Evolutionary conservation across 2,797 vertebrate species (phyloP).

Genomic region (Myotis pilosus): DNA sequence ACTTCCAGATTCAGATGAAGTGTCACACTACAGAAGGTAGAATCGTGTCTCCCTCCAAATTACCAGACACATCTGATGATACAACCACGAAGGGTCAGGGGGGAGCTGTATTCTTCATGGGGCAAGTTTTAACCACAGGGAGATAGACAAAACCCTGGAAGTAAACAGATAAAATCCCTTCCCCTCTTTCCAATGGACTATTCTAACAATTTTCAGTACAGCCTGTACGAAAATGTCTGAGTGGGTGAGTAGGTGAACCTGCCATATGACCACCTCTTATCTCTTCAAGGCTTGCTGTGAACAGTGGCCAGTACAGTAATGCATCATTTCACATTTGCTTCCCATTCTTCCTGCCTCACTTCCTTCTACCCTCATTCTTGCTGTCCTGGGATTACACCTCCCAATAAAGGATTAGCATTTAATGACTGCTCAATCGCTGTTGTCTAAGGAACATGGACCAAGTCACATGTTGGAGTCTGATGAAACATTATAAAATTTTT

Average conservation of each 20-base stretch:
- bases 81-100: background rate
- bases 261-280: background rate
- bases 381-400: background rate
- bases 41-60: background rate
- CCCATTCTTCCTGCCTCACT: background rate
- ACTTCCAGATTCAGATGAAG: constrained; percentile 1
- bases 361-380: background rate
- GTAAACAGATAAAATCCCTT: background rate
- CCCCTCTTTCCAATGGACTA: background rate
- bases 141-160: background rate
- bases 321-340: background rate
- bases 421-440: background rate
- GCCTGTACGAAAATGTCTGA: background rate
- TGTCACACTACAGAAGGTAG: background rate
- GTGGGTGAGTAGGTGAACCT: background rate
- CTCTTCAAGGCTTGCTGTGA: background rate
- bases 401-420: background rate
- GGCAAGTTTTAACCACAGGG: background rate
- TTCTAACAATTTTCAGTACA: background rate
- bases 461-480: background rate
- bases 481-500: background rate
- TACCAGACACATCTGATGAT: background rate
- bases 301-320: background rate
- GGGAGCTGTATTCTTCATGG: background rate
- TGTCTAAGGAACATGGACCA: background rate